Conservation (phyloP, 2,888 invertebrate genomes). For the Gryllus longicercus region DNA sequence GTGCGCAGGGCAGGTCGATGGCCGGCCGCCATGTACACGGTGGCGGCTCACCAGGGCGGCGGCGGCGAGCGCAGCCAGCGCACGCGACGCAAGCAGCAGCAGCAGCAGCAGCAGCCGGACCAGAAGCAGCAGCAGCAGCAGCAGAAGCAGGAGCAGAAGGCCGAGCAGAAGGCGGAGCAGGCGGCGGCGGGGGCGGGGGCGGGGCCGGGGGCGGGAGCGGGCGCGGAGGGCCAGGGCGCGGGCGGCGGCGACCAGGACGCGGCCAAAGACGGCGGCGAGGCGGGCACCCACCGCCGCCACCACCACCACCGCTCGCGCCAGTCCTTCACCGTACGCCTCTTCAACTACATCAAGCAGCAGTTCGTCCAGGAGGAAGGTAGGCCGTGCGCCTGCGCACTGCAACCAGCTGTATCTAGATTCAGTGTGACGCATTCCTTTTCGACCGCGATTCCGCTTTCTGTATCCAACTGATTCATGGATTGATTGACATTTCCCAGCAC, state of each 20-base stretch:
- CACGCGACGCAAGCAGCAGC: slow-evolving; percentile 35
- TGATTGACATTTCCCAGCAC: too few relatives aligned
- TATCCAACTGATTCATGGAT: too few relatives aligned
- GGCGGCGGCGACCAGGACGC: not conserved
- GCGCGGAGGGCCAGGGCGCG: not conserved
- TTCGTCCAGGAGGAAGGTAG: slow-evolving; percentile 42
- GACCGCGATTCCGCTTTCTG: too few relatives aligned
- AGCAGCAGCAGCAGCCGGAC: slow-evolving; percentile 29
- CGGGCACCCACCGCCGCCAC: slow-evolving; percentile 33
- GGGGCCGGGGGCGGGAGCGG: not conserved
- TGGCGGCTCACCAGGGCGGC: slow-evolving; percentile 40
- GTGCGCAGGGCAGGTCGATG: slow-evolving; percentile 18
- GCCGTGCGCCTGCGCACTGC: not conserved
- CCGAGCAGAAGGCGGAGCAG: slow-evolving; percentile 25
- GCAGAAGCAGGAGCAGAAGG: slow-evolving; percentile 26
- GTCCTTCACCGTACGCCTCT: slow-evolving; percentile 40
- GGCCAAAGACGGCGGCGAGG: slow-evolving; percentile 24
- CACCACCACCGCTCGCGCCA: slow-evolving; percentile 38
- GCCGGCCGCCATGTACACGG: slow-evolving; percentile 26
- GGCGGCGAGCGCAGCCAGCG: slow-evolving; percentile 39
- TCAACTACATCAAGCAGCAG: slow-evolving; percentile 42
- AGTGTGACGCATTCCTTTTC: too few relatives aligned
- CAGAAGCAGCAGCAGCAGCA: slow-evolving; percentile 30
- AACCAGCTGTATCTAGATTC: too few relatives aligned
- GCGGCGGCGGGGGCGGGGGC: not conserved